These are phyloP conservation scores for Gila orcuttii DNA, from an alignment of 2,113 vertebrate genomes.

Conservation along the genomic window DNA sequence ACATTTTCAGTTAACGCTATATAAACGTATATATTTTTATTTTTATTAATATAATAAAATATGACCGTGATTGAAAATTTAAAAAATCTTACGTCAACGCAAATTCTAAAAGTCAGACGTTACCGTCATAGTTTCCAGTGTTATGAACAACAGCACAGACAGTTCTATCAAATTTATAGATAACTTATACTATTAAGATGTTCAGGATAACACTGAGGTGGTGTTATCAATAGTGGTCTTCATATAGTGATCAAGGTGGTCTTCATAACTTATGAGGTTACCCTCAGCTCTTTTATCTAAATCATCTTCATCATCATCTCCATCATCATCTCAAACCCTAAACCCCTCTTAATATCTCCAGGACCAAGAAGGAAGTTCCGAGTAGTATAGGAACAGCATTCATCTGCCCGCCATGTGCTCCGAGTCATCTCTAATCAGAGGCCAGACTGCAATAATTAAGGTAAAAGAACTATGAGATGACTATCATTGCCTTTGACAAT, in stretches of 20 bases:
- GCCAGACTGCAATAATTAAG: slow-evolving; percentile 45
- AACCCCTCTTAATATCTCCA: slow-evolving; percentile 5
- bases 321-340: slow-evolving; percentile 45
- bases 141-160: too few species aligned
- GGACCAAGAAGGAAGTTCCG: slow-evolving; percentile 29
- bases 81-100: too few species aligned
- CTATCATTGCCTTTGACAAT: not conserved
- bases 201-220: not conserved
- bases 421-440: slow-evolving; percentile 53
- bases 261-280: not conserved
- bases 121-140: too few species aligned
- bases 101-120: too few species aligned
- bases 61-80: not conserved
- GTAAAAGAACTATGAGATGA: slow-evolving; percentile 42
- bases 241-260: not conserved
- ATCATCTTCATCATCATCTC: slow-evolving; percentile 46
- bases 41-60: not conserved
- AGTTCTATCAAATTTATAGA: not conserved
- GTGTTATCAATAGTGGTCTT: too few species aligned
- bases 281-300: slow-evolving; percentile 28
- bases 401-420: slow-evolving; percentile 41
- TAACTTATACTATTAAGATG: not conserved
- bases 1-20: not conserved
- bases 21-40: not conserved
- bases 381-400: slow-evolving; percentile 43